Percentiles rank a stretch among this genome's conserved stretches.
These are phyloP conservation scores for Entomobrya proxima DNA, from an alignment of 2,888 invertebrate species.

Conservation along the genomic window DNA sequence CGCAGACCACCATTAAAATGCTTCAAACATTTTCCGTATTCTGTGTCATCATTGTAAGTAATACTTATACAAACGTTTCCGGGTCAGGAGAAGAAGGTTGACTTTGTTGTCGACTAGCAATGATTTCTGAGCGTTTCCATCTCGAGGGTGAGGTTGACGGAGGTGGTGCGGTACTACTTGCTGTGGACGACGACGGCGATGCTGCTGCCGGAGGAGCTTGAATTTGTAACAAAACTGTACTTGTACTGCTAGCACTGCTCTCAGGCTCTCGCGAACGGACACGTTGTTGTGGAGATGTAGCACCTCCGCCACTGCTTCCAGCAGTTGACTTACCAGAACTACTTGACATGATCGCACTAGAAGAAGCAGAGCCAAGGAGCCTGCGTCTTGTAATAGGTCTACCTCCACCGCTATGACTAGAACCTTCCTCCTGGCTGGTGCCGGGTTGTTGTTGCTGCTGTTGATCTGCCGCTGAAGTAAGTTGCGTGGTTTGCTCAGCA, in stretches of 20 bases:
- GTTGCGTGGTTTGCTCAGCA: constrained; percentile 24
- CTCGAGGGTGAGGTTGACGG: constrained; percentile 79
- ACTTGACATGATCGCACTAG: constrained; percentile 27
- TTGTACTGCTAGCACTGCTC: not conserved
- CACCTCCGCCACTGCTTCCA: not conserved
- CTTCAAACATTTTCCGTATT: too few relatives aligned
- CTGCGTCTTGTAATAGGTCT: constrained; percentile 76
- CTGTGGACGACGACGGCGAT: not conserved
- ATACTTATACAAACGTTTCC: constrained; percentile 73
- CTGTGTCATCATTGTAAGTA: not conserved
- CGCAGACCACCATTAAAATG: too few relatives aligned
- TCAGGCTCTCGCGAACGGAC: constrained; percentile 28
- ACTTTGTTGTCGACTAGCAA: constrained; percentile 83
- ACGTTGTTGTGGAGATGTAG: not conserved
- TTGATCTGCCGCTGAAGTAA: constrained; percentile 57
- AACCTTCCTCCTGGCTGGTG: constrained; percentile 55
- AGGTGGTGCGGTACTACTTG: constrained; percentile 50
- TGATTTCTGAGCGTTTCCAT: constrained; percentile 88
- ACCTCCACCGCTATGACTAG: constrained; percentile 40
- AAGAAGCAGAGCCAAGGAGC: constrained; percentile 75
- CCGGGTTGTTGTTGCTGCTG: constrained; percentile 67
- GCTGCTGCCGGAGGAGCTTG: constrained; percentile 19
- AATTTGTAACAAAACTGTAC: not conserved
- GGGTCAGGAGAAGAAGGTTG: constrained; percentile 74
- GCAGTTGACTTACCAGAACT: constrained; percentile 9